Percentiles rank a stretch among this genome's conserved stretches.
Conservation (phyloP, 1,140 invertebrate species). For the Acromyrmex echinatior region DNA sequence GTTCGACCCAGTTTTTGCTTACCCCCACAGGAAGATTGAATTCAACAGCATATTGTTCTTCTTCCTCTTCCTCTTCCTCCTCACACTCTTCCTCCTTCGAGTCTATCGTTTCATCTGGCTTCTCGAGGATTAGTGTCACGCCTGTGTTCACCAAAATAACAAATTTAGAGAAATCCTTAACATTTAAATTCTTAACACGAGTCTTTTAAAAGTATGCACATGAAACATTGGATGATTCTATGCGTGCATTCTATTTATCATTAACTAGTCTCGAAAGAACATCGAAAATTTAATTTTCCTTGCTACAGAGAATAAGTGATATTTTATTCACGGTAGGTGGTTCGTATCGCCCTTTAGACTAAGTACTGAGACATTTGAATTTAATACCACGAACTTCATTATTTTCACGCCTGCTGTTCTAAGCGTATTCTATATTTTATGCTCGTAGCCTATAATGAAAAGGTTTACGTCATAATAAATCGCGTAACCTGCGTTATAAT, state of each 20-base stretch:
- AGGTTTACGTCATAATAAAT: slow-evolving; percentile 34
- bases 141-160: slow-evolving; percentile 78
- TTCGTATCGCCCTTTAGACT: slow-evolving; percentile 34
- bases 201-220: neutral
- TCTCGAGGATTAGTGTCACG: neutral
- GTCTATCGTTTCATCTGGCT: neutral
- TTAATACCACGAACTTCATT: slow-evolving; percentile 59
- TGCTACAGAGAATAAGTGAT: neutral
- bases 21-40: slow-evolving; percentile 74
- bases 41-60: slow-evolving; percentile 78
- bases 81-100: slow-evolving; percentile 86
- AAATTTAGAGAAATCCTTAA: neutral
- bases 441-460: slow-evolving; percentile 6
- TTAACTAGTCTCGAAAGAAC: slow-evolving; percentile 11
- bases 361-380: slow-evolving; percentile 40
- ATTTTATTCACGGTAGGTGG: slow-evolving; percentile 35
- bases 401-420: slow-evolving; percentile 58
- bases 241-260: slow-evolving; percentile 20
- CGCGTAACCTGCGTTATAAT: neutral
- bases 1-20: slow-evolving; percentile 56
- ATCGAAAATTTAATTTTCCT: slow-evolving; percentile 32
- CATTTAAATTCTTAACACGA: neutral
- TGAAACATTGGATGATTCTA: neutral
- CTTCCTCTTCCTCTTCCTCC: slow-evolving; percentile 86
- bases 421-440: slow-evolving; percentile 36